Evolutionary conservation across 2,888 invertebrate species (phyloP), one percentile per base, ranked within the genome.

Genomic region (Aproaerema taeniolella): DNA sequence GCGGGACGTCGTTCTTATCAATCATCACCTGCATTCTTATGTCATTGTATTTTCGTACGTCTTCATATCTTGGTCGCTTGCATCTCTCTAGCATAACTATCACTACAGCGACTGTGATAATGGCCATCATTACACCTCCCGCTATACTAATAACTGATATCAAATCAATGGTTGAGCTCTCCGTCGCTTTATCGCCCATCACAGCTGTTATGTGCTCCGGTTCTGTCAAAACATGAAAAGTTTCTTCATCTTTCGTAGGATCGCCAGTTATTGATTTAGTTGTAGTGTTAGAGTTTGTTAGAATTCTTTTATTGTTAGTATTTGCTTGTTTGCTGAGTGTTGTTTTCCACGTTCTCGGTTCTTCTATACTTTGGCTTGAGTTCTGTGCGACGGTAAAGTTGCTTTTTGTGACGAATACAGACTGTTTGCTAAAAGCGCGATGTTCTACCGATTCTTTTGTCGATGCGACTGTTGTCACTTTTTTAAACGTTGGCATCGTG

Each of bases 171-270:
- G 86, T 80, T 0, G 72, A 62, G 40, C 66, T 70, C 15, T 81
- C 80, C 38, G 64, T 67, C 26, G 67, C 80, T 50, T 78, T 86
- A 11, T 85, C 86, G 46, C 68, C 81, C 74, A 86, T 81, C 29
- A 87, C 81, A 37, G 87, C 86, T 9, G 87, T 87, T 46, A 87
- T 87, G 61, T 87, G 87, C 64, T 88, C 87, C 46, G 87, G 87
- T 52, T 87, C 87, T 81, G 87, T 87, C 69, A 87, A 86, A 79
- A 87, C 83, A 80, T 85, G 79, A 78, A 83, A 85, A 49, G 74
- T 78, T 59, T 87, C 87, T 58, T 77, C 77, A 72, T 76, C 75
- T 51, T 60, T 58, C 45, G 52, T 38, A 1, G 78, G 71, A 40
- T 62, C 67, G 42, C 70, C 70, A 34, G 77, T 78, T 51, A 70